A percentile compares a stretch with the other conserved stretches of the same genome.
phyloP scores from a whole-genome alignment of 2,113 vertebrate species.

The Andinoacara biseriatus region DNA sequence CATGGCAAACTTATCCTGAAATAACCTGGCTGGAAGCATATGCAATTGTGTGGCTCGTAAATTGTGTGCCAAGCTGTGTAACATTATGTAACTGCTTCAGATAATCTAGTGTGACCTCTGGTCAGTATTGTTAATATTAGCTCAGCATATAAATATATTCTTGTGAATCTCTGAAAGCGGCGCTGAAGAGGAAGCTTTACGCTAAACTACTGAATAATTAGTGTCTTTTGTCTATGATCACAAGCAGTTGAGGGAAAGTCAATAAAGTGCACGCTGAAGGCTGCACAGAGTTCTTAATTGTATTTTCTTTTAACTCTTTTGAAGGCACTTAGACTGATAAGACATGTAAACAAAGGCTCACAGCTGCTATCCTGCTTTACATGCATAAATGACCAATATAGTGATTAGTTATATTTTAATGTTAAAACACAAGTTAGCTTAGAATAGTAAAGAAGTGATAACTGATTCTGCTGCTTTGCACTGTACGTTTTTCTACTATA shows the following conservation, averaged over 20 bases:
- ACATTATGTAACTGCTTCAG: background rate
- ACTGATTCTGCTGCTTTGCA: background rate
- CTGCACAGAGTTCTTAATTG: background rate
- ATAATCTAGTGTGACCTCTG: background rate
- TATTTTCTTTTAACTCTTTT: background rate
- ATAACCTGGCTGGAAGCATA: conserved; percentile 20
- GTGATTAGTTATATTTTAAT: background rate
- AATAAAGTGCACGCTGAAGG: conserved; percentile 8
- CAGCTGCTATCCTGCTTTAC: background rate
- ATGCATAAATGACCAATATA: background rate
- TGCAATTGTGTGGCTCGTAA: background rate
- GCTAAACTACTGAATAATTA: conserved; percentile 8
- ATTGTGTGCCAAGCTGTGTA: background rate
- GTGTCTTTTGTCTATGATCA: background rate
- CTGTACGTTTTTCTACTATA: background rate
- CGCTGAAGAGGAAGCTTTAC: background rate
- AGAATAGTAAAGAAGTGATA: background rate
- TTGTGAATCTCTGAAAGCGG: background rate
- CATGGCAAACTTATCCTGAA: conserved; percentile 14
- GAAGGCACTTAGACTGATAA: conserved; percentile 23
- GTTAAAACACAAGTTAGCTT: background rate
- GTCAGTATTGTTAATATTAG: conserved; percentile 6
- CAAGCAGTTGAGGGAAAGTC: conserved; percentile 1
- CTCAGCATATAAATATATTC: background rate
- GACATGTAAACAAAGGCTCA: background rate